These are phyloP conservation scores for Cyphomyrus plagiostoma DNA, from an alignment of 2,113 vertebrate species.

Conservation along the genomic window DNA sequence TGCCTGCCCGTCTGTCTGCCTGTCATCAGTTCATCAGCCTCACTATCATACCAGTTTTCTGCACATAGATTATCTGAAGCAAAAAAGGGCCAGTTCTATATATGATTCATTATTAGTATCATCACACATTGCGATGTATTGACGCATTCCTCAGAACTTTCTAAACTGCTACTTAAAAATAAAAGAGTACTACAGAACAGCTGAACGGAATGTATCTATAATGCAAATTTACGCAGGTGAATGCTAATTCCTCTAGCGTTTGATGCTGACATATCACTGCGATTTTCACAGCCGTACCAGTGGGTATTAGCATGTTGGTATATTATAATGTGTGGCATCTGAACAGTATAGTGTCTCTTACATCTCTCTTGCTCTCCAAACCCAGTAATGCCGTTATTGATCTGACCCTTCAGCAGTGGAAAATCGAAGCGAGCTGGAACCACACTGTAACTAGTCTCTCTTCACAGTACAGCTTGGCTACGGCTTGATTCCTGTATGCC, in stretches of 20 bases:
- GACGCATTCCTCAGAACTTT: background rate
- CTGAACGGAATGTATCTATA: background rate
- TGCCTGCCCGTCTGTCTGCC: background rate
- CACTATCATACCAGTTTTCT: background rate
- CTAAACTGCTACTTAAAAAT: background rate
- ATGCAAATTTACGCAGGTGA: background rate
- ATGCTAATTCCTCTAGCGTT: background rate
- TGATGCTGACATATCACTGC: background rate
- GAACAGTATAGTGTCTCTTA: background rate
- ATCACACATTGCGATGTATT: background rate
- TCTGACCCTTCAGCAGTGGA: background rate
- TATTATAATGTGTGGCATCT: background rate
- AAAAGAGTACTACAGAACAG: background rate
- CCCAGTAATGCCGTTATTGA: too few species aligned
- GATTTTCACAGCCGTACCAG: background rate
- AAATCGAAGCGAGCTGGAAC: background rate
- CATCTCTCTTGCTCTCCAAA: background rate
- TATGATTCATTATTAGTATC: background rate
- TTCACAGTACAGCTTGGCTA: background rate
- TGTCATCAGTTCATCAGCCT: background rate
- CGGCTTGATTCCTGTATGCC: background rate
- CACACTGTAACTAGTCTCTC: background rate
- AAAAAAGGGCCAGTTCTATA: background rate
- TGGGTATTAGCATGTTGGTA: background rate
- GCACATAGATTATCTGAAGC: background rate